phyloP scores from a whole-genome alignment of 2,888 invertebrate genomes.

The Drosophila pseudotalamancana region DNA sequence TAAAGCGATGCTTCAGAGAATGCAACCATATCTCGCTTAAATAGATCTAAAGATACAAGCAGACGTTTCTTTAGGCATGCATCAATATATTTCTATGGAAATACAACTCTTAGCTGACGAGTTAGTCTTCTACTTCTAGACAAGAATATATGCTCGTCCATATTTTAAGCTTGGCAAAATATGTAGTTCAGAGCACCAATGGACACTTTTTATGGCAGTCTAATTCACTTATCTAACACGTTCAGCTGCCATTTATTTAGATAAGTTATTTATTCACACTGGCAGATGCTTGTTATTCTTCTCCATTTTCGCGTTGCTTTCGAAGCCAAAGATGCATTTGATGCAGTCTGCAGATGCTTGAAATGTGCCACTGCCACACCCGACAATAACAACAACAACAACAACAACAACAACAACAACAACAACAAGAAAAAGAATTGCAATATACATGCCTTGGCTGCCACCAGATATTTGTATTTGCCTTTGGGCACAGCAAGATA shows the following conservation, averaged over 20 bases:
- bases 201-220: conserved; percentile 11
- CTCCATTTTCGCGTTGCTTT: conserved; percentile 2
- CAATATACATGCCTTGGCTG: conserved; percentile 1
- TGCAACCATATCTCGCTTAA: too few relatives aligned
- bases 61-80: too few relatives aligned
- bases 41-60: too few relatives aligned
- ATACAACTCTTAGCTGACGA: too few relatives aligned
- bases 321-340: conserved; percentile 28
- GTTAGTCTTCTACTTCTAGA: too few relatives aligned
- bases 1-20: background rate
- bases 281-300: conserved; percentile 23
- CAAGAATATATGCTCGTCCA: background rate
- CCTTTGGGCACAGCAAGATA: conserved; percentile 20
- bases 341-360: conserved; percentile 35
- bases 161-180: background rate
- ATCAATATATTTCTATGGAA: too few relatives aligned
- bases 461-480: conserved; percentile 20
- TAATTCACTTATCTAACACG: conserved; percentile 44
- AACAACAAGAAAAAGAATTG: conserved; percentile 1
- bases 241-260: conserved; percentile 36
- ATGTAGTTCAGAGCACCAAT: too few relatives aligned
- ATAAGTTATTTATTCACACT: conserved; percentile 53
- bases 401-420: conserved; percentile 1
- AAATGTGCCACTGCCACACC: conserved; percentile 50
- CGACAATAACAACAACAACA: conserved; percentile 12